Evolutionary conservation across 2,113 vertebrate genomes (phyloP), one percentile per base, ranked within the genome.

Genomic region (Eolophus roseicapilla): DNA sequence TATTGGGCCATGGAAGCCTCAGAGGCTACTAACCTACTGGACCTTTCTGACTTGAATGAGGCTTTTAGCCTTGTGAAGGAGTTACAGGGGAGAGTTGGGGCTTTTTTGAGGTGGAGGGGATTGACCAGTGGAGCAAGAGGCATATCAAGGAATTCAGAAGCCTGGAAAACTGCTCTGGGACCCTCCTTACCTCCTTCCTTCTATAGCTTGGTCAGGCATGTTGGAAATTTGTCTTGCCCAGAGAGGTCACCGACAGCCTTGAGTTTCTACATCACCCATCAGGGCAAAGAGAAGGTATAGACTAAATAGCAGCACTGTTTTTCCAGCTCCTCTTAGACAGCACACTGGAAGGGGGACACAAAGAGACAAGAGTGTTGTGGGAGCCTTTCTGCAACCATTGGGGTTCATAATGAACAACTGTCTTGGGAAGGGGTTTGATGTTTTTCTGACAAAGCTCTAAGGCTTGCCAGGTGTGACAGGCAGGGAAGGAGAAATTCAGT

Each of bases 131-230:
- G 44, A 86, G 24, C 57, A 60, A 50, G 68, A 46, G 77, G 41
- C 41, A 3, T 49, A 33, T 16, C 24, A 52, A 65, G 67, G 88
- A 86, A n/a, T 4, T 27, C 49, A 83, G 68, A 75, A 75, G 17
- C 33, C 64, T 86, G 63, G 49, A n/a, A 59, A 69, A 20, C 21
- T 33, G 5, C 50, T 28, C 16, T 23, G 53, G 23, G 62, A 29
- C 13, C 13, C 46, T 64, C 78, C 62, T 84, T 28, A 7, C 46
- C 50, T 67, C 41, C 2, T 11, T 47, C 43, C 23, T 77, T 7
- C 13, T 10, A 0, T 4, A n/a, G 79, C 60, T 74, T 55, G 59
- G 47, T 8, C 69, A 6, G 77, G 43, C 46, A 20, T 10, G 0
- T 0, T 33, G 70, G 87, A 59, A 59, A 44, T 35, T 10, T 63